phyloP scores from a whole-genome alignment of 2,113 vertebrate genomes.

The Channa argus region DNA sequence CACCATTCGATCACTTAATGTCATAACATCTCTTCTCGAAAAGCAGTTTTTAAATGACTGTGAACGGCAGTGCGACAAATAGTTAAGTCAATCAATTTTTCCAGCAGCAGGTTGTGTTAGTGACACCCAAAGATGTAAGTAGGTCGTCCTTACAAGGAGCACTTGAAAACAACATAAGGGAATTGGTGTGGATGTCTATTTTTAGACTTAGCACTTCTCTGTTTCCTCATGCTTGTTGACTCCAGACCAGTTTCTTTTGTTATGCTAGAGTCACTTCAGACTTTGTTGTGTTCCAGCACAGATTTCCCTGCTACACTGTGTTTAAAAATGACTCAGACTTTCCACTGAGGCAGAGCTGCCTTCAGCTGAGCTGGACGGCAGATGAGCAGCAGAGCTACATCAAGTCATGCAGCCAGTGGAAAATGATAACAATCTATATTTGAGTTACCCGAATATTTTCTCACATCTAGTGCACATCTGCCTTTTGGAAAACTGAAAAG shows the following conservation, averaged over 20 bases:
- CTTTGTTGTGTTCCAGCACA: constrained; percentile 18
- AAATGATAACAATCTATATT: background rate
- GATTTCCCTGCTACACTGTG: background rate
- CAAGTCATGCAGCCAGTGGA: background rate
- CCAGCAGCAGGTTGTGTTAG: background rate
- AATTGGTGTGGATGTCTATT: constrained; percentile 55
- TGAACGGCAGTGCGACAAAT: background rate
- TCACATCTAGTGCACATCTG: too few species aligned
- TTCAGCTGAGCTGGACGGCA: constrained; percentile 5
- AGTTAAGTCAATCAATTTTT: background rate
- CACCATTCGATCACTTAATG: background rate
- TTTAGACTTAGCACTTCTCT: constrained; percentile 36
- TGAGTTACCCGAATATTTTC: too few species aligned
- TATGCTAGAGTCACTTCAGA: background rate
- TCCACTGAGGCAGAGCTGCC: constrained; percentile 10
- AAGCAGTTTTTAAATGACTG: too few species aligned
- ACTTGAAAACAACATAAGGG: constrained; percentile 44
- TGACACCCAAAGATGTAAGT: constrained; percentile 14
- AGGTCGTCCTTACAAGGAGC: constrained; percentile 44
- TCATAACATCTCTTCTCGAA: background rate
- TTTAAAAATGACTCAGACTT: constrained; percentile 29
- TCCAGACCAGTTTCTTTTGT: constrained; percentile 29
- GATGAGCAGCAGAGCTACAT: background rate
- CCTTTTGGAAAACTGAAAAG: too few species aligned
- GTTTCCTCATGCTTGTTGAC: constrained; percentile 12